phyloP scores from a whole-genome alignment of 2,113 vertebrate genomes.

The Dicerorhinus sumatrensis region DNA sequence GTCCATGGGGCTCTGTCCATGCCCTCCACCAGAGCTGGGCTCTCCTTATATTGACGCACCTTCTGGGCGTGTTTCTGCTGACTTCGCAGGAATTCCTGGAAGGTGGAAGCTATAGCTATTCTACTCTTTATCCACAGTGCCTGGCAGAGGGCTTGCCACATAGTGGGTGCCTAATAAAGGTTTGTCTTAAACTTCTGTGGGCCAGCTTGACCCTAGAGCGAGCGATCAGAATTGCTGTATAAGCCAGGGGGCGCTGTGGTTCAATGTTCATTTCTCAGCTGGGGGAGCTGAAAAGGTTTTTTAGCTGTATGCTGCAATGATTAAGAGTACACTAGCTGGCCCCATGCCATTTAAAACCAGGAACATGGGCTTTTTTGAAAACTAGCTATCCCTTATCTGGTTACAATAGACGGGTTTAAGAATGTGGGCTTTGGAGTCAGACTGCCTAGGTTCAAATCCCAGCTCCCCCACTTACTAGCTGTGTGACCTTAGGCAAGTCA shows the following conservation, averaged over 20 bases:
- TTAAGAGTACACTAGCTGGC: not conserved
- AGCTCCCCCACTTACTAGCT: not conserved
- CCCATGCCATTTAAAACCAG: not conserved
- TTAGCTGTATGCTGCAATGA: not conserved
- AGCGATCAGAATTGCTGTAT: not conserved
- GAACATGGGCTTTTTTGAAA: not conserved
- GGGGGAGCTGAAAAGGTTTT: not conserved
- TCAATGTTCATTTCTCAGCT: not conserved
- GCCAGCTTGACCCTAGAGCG: not conserved
- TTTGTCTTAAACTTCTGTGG: not conserved
- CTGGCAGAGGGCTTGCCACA: not conserved
- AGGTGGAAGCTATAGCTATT: not conserved
- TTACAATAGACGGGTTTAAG: not conserved
- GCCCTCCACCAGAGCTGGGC: not conserved
- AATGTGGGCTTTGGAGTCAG: not conserved
- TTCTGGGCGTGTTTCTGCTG: not conserved
- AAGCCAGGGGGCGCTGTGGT: conserved; percentile 18
- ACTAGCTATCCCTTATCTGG: not conserved
- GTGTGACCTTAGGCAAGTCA: not conserved
- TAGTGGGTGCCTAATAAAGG: not conserved
- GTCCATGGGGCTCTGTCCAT: not conserved
- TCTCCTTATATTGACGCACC: not conserved
- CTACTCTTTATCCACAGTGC: not conserved
- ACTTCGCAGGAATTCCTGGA: not conserved
- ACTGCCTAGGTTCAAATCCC: not conserved